These are phyloP conservation scores for Xiphorhynchus erythropygius DNA, from an alignment of 2,797 vertebrate species.

Conservation along the genomic window DNA sequence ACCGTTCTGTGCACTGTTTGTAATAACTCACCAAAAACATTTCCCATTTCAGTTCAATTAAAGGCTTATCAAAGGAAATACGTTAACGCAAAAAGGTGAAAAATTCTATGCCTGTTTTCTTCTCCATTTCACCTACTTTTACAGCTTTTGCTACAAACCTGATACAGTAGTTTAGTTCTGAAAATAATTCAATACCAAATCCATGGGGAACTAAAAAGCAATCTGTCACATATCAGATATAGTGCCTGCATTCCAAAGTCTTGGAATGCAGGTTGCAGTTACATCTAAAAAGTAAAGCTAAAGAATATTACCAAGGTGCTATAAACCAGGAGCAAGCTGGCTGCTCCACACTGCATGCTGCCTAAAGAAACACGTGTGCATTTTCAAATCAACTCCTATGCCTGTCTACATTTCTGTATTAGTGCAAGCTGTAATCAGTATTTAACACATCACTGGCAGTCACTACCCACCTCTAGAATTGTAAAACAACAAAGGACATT, in stretches of 20 bases:
- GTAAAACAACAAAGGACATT: neutral
- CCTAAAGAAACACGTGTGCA: neutral
- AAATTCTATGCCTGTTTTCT: neutral
- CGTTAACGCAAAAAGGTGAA: neutral
- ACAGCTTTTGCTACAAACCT: neutral
- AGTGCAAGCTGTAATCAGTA: neutral
- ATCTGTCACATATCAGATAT: neutral
- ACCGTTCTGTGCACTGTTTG: neutral
- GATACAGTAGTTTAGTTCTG: neutral
- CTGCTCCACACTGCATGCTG: neutral
- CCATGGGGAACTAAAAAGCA: neutral
- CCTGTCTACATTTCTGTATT: neutral
- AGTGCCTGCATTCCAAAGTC: neutral
- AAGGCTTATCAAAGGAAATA: neutral
- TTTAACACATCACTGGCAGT: neutral
- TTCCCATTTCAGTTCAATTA: neutral
- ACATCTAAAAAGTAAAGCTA: neutral
- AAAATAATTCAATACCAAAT: conserved; percentile 17
- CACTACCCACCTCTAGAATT: neutral
- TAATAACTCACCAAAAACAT: neutral
- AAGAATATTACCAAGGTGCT: neutral
- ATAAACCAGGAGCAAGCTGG: neutral
- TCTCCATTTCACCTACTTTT: neutral
- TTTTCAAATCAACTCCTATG: neutral
- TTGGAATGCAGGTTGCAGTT: neutral